phyloP scores from a whole-genome alignment of 1,140 invertebrate species.

The Globodera rostochiensis region DNA sequence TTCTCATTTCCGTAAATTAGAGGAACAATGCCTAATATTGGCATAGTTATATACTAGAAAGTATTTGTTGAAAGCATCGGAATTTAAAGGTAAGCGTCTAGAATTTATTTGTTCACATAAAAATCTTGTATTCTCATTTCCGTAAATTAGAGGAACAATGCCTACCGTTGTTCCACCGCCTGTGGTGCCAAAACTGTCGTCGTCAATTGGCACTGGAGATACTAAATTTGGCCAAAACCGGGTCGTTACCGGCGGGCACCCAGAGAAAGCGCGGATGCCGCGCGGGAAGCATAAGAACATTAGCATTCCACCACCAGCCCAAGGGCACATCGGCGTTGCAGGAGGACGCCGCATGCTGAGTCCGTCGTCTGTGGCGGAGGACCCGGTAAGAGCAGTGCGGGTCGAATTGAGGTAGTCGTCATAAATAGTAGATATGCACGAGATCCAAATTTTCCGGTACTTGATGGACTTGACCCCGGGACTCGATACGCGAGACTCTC shows the following conservation, averaged over 20 bases:
- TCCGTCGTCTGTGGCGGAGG: neutral
- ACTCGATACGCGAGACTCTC: no score
- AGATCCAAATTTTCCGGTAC: neutral
- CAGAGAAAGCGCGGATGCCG: neutral
- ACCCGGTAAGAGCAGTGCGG: constrained; percentile 3
- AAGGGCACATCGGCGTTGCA: no score
- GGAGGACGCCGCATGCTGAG: neutral
- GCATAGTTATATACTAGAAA: no score
- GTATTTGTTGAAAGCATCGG: no score
- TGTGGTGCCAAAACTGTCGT: neutral
- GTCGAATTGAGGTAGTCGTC: neutral
- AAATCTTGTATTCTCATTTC: no score
- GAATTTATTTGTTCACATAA: no score
- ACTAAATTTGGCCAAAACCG: neutral
- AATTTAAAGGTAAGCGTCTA: no score
- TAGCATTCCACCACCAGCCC: neutral
- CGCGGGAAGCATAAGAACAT: neutral
- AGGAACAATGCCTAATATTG: no score
- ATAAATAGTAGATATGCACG: neutral
- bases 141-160: no score
- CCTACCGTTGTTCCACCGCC: neutral
- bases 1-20: no score
- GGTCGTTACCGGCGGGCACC: neutral
- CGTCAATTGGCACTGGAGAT: neutral
- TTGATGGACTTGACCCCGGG: no score